Base-by-base conservation (phyloP, 35 echinoderm and acorn worm genomes). In the Ophiothrix spiculata region DNA sequence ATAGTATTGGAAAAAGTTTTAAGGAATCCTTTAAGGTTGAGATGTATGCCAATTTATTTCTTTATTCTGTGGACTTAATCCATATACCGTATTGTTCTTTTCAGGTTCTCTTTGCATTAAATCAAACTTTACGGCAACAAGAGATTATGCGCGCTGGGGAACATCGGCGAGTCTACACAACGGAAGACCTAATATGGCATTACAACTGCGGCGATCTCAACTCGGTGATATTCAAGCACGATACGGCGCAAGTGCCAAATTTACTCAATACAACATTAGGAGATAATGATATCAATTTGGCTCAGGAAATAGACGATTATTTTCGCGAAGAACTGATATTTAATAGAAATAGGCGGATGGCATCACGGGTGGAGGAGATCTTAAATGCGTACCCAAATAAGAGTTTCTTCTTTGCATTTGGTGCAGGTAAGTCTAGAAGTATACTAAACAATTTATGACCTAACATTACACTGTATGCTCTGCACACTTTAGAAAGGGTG, bases 381-480 rank as follows among this genome's bases (percentile, higher is more conserved):
- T 42, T 98, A 17, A 91, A 94, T 38, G 54, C 85, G 32, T 90
- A 91, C 33, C 83, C 76, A 28, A 88, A 98, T 21, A 81, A 91
- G 42, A 94, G 91, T 56, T 98, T 98, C 56, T 98, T 98, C 82
- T 98, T 98, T 86, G 95, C 95, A 29, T 91, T 98, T 85, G 95
- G 95, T 32, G 91, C 95, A 80, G 95, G 95, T 98, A 56, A 94
- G 95, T 81, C 19, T 25, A n/a, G n/a, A n/a, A n/a, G n/a, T n/a
- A n/a, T n/a, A n/a, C n/a, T n/a, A n/a, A n/a, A n/a, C n/a, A n/a
- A n/a, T n/a, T n/a, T n/a, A n/a, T n/a, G n/a, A n/a, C n/a, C n/a
- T n/a, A n/a, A n/a, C n/a, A n/a, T n/a, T n/a, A n/a, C n/a, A n/a
- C n/a, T n/a, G n/a, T n/a, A n/a, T n/a, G n/a, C n/a, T n/a, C n/a